Conservation (phyloP, 1,140 invertebrate species). For the Cyphomyrmex costatus region DNA sequence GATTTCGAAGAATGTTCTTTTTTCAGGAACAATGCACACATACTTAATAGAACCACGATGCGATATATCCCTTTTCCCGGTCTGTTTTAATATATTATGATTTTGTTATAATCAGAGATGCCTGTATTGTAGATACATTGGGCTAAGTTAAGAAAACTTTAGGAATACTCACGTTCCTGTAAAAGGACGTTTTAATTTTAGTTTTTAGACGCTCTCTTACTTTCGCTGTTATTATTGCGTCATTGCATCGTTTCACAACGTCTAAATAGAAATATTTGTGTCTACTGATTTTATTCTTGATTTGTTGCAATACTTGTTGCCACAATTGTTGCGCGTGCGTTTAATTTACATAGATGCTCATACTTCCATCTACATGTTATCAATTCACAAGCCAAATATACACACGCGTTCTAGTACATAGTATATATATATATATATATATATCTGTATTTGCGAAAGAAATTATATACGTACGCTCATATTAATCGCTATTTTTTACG, state of each 20-base stretch:
- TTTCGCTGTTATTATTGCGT: conserved; percentile 20
- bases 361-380: conserved; percentile 60
- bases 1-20: conserved; percentile 15
- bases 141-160: conserved; percentile 15
- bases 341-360: conserved; percentile 38
- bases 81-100: conserved; percentile 28
- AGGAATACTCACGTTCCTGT: conserved; percentile 27
- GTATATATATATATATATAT: conserved; percentile 42
- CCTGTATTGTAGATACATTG: conserved; percentile 49
- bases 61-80: neutral
- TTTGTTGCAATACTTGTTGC: conserved; percentile 18
- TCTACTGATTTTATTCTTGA: neutral
- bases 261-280: conserved; percentile 25
- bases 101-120: conserved; percentile 45
- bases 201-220: conserved; percentile 52
- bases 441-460: conserved; percentile 70
- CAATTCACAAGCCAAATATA: conserved; percentile 62
- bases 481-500: conserved; percentile 76
- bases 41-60: conserved; percentile 31
- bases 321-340: conserved; percentile 29
- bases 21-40: conserved; percentile 3
- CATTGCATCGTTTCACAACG: conserved; percentile 22
- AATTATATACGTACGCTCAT: conserved; percentile 70
- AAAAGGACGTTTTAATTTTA: conserved; percentile 57
- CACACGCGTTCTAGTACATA: conserved; percentile 50